Evolutionary conservation across 2,888 invertebrate species (phyloP).

Genomic region (Cerastis rubricosa): DNA sequence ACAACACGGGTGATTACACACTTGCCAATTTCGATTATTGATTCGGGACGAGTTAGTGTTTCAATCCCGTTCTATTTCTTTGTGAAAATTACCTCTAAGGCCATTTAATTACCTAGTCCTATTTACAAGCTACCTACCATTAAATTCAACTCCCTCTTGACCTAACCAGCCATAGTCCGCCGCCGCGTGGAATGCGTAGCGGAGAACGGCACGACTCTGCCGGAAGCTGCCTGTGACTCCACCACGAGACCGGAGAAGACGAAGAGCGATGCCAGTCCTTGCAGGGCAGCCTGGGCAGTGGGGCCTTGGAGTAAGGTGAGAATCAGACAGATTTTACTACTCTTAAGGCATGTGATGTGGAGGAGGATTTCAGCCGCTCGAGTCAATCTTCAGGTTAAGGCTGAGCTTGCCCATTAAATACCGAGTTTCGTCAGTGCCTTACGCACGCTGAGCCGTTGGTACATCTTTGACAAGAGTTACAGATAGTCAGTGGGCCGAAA

Average conservation of each 20-base stretch:
- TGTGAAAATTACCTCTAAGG: too few relatives aligned
- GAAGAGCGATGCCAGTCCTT: slow-evolving; percentile 96
- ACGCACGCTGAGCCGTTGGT: background rate
- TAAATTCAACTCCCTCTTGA: too few relatives aligned
- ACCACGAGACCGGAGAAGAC: slow-evolving; percentile 94
- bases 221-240: slow-evolving; percentile 92
- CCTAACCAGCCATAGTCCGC: slow-evolving; percentile 78
- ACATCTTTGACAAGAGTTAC: background rate
- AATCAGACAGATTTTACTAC: background rate
- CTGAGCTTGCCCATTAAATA: background rate
- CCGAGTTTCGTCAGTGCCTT: background rate
- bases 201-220: slow-evolving; percentile 83
- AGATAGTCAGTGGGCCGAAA: background rate
- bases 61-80: too few relatives aligned
- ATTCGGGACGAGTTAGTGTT: too few relatives aligned
- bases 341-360: background rate
- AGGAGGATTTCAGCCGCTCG: background rate
- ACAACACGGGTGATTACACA: too few relatives aligned
- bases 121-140: too few relatives aligned
- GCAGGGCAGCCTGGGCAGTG: slow-evolving; percentile 97
- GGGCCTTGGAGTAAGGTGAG: slow-evolving; percentile 98
- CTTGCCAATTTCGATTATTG: too few relatives aligned
- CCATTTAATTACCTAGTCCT: too few relatives aligned
- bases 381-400: background rate
- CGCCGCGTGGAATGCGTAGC: slow-evolving; percentile 86